phyloP scores from a whole-genome alignment of 1,140 invertebrate species.

The Leguminivora glycinivorella region DNA sequence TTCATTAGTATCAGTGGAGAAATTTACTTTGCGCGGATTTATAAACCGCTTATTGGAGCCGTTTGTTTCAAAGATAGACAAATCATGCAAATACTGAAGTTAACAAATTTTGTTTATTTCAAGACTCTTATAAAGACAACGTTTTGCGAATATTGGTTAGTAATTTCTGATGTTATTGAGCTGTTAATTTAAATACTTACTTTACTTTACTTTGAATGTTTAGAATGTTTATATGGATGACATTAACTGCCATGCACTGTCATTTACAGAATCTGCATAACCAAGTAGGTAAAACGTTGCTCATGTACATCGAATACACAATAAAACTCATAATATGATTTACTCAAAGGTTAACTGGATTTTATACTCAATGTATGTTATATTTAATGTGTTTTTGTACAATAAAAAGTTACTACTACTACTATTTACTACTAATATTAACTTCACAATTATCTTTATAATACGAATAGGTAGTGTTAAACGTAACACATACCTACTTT shows the following conservation, averaged over 20 bases:
- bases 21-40: conserved; percentile 51
- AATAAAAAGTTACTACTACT: no score
- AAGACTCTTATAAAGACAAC: not conserved
- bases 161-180: not conserved
- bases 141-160: not conserved
- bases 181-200: no score
- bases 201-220: no score
- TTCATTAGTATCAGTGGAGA: conserved; percentile 63
- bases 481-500: not conserved
- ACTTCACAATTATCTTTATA: no score
- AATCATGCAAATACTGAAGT: not conserved
- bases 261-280: not conserved
- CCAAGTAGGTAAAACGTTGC: not conserved
- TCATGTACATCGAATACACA: no score
- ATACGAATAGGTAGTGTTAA: no score
- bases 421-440: no score
- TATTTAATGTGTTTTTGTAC: no score
- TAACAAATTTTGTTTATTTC: no score
- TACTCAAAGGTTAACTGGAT: no score
- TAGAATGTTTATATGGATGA: not conserved
- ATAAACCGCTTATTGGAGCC: conserved; percentile 41
- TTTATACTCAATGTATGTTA: no score
- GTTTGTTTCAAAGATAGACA: conserved; percentile 24
- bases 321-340: no score
- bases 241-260: not conserved